Base-by-base conservation (phyloP, 2,797 vertebrate genomes). In the Mus spretus region DNA sequence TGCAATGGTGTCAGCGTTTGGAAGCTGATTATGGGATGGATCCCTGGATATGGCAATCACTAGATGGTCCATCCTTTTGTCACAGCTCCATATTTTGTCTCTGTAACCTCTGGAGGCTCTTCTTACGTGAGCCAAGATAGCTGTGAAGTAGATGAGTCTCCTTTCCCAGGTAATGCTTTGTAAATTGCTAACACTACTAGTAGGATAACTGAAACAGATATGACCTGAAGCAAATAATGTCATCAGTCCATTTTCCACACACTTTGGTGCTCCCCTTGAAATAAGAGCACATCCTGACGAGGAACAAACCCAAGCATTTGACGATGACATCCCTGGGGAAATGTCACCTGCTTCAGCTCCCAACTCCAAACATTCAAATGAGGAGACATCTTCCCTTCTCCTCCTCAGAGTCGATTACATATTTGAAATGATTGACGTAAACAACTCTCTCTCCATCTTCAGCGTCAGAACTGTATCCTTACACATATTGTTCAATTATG, bases 401-500 rank as follows among this genome's bases (percentile, higher is more conserved):
- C 97, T 94, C 0, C 0, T 74, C 87, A 87, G 2, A 84, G 37
- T 59, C 84, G 93, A 72, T 67, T 96, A 81, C 79, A 17, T 94
- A 44, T 55, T 88, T 93, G 40, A 59, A 93, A 94, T 79, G 17
- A 93, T 17, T 94, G 50, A 79, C 93, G 70, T 50, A 97, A 96
- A 89, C 7, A 67, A 96, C 82, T 53, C 86, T 96, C n/a, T 96
- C 84, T 50, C 61, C 91, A 1, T 74, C 37, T 44, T 34, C 77
- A 88, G 96, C 31, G 61, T 95, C 86, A 97, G 87, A 94, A 17
- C 13, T 57, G 12, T 50, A 14, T 94, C 95, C 15, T 83, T 85
- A 34, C 10, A 92, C 77, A 0, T 1, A 63, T 92, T 88, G 26
- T 80, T 87, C 20, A 77, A n/a, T 44, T 96, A 81, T 78, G 31